phyloP scores from a whole-genome alignment of 2,888 invertebrate species.

The Parthenolecanium corni region DNA sequence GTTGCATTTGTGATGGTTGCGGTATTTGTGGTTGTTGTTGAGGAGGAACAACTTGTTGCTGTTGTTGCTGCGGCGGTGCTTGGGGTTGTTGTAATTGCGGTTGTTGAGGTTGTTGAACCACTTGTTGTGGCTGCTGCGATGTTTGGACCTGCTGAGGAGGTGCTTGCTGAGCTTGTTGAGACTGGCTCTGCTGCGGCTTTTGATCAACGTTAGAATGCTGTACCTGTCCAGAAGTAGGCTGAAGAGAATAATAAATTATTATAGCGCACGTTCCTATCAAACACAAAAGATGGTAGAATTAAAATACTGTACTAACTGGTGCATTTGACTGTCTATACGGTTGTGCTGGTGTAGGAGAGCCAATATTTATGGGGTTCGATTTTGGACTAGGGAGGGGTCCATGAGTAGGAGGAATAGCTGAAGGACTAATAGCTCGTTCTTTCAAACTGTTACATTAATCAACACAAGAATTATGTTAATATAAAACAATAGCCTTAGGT shows the following conservation, averaged over 20 bases:
- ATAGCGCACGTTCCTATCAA: background rate
- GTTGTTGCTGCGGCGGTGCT: constrained; percentile 37
- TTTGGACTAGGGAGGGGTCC: constrained; percentile 44
- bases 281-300: background rate
- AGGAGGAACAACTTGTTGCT: constrained; percentile 35
- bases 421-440: constrained; percentile 56
- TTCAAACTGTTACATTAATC: constrained; percentile 46
- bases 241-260: background rate
- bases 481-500: too few species aligned
- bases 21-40: constrained; percentile 36
- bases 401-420: constrained; percentile 37
- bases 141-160: constrained; percentile 15
- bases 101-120: constrained; percentile 31
- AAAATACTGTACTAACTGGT: background rate
- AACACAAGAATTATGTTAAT: too few species aligned
- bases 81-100: constrained; percentile 36
- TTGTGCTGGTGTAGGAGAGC: constrained; percentile 30
- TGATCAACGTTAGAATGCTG: constrained; percentile 15
- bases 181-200: constrained; percentile 14
- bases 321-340: background rate
- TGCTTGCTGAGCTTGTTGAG: constrained; percentile 16
- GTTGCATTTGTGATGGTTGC: constrained; percentile 36
- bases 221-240: background rate
- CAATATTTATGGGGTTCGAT: constrained; percentile 41
- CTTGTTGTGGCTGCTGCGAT: constrained; percentile 27